Base-by-base conservation (phyloP, 2,113 vertebrate genomes). In the Eidolon helvum region DNA sequence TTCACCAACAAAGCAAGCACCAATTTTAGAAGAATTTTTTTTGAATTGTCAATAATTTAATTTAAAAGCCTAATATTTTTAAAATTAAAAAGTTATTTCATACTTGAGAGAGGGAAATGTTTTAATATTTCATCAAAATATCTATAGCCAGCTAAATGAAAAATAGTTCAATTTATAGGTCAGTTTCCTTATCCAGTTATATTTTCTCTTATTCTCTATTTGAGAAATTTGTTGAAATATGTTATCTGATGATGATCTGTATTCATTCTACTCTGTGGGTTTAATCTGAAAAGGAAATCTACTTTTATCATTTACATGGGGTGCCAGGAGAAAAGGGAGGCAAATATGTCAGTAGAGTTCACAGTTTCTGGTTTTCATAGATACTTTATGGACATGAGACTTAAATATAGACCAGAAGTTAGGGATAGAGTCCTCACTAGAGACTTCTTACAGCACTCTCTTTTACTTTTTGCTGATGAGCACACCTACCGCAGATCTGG, bases 111-210 rank as follows among this genome's bases (percentile, higher is more conserved):
- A 91, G 28, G 5, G 24, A 57, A 71, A 74, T 86, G 21, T n/a
- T 90, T n/a, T 92, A 91, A 77, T 38, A 48, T 65, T 72, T 92
- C 4, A 79, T 74, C 45, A 87, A 96, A 96, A 75, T 72, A 68
- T 4, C 19, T 40, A 79, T 15, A 69, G 7, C 8, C 18, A 66
- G 30, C 3, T 55, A 87, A 84, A 57, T n/a, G 38, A 80, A 8
- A 83, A 82, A 95, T 26, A 71, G 16, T 12, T 82, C 22, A 18
- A 24, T 53, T n/a, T 19, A 63, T 12, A 89, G 38, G 55, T 74
- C 33, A 95, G 16, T 78, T 90, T 89, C 65, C 33, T 79, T 33
- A 84, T 77, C 14, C 2, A 15, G 10, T 35, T 2, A 71, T 53
- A 7, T 77, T 59, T 50, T n/a, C 2, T 6, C 24, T 66, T 57